Percentiles rank a stretch among this genome's conserved stretches.
phyloP scores from a whole-genome alignment of 2,797 vertebrate genomes.

The Chrysocyon brachyurus region DNA sequence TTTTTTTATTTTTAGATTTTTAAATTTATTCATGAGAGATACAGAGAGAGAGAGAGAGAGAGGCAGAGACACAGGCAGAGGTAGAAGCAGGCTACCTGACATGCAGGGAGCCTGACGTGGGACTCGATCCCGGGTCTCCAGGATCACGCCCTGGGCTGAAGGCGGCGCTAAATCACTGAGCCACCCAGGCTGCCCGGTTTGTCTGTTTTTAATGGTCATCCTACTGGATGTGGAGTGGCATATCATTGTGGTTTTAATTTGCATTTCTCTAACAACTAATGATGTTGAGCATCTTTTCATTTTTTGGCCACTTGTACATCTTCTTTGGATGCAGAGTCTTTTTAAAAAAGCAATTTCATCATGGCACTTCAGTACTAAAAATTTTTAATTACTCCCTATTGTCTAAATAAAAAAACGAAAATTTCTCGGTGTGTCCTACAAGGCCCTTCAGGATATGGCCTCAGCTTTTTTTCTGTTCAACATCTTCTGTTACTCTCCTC shows the following conservation, averaged over 20 bases:
- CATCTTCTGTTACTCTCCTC: neutral
- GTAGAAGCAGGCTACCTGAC: too few relatives aligned
- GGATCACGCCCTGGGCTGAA: too few relatives aligned
- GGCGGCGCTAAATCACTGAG: too few relatives aligned
- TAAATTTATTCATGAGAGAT: too few relatives aligned
- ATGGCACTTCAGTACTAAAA: neutral
- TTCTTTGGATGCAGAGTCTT: slow-evolving; percentile 21
- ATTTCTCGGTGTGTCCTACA: neutral
- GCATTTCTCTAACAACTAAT: neutral
- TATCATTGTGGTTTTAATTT: slow-evolving; percentile 1
- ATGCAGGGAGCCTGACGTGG: too few relatives aligned
- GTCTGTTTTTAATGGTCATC: neutral
- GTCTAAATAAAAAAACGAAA: slow-evolving; percentile 38
- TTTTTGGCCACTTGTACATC: neutral
- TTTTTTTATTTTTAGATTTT: too few relatives aligned
- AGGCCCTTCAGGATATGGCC: neutral
- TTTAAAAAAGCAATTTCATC: neutral
- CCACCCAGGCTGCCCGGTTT: neutral
- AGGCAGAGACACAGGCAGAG: too few relatives aligned
- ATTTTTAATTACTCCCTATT: neutral
- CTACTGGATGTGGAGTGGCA: neutral
- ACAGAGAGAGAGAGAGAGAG: too few relatives aligned
- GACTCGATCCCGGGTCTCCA: too few relatives aligned
- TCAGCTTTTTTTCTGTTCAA: neutral
- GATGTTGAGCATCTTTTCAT: neutral